Base-by-base conservation (phyloP, 2,797 vertebrate genomes). In the Pseudochirops cupreus region DNA sequence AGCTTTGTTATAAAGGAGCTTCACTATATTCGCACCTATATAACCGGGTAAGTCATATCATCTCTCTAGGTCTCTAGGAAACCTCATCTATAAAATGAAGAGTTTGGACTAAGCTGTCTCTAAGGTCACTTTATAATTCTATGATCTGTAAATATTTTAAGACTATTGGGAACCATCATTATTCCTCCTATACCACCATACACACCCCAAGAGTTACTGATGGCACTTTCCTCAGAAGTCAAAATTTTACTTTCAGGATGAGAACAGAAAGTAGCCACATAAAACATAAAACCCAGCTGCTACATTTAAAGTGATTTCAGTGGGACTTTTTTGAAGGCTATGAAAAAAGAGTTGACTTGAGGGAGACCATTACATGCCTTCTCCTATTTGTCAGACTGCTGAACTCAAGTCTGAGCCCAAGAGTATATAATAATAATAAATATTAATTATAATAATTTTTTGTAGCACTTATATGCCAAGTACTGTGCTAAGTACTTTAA, bases 151-250 rank as follows among this genome's bases (percentile, higher is more conserved):
- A 94, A 91, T 91, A 1, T 29, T 95, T 95, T 93, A 50, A 93
- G 91, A 93, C 92, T 56, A 50, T 52, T 74, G n/a, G 33, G 5
- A 74, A 74, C 33, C 13, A 18, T 74, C 62, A 74, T 39, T 74
- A 21, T 74, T 74, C 7, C 33, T 39, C 33, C 55, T 74, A 5
- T 18, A n/a, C 82, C 3, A 24, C 7, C 50, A 52, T 56, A 94
- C 59, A 89, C 31, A 56, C 89, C n/a, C 62, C 57, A 57, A 96
- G 26, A 24, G n/a, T 31, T 12, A 31, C 21, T 93, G 24, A 2
- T 53, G 50, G 39, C 26, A n/a, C 56, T 90, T 87, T 95, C n/a
- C 91, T 95, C 33, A 92, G 52, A 92, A 93, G 91, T 28, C n/a
- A 74, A 46, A 56, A 18, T 16, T 67, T 67, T 67, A 5, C 58